These are phyloP conservation scores for Aplysina aerophoba DNA, from an alignment of 37 sponge, comb jelly and placozoan genomes.

Conservation along the genomic window DNA sequence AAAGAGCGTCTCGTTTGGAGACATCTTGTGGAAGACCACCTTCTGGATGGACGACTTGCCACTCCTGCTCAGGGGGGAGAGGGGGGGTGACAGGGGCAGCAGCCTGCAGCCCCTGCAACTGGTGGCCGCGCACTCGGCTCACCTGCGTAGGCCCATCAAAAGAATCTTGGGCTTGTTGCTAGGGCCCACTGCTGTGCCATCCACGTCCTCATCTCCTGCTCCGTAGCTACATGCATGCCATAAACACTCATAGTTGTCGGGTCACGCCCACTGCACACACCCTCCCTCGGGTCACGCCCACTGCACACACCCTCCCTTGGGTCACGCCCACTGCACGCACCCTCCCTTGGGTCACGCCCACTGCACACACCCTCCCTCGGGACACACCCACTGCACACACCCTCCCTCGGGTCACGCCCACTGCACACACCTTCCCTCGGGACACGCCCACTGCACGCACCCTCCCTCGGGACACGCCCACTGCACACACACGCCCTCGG, in stretches of 20 bases:
- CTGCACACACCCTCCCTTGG: background rate
- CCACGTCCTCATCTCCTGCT: conserved; percentile 62
- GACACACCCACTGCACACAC: background rate
- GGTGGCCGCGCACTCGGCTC: background rate
- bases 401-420: background rate
- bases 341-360: background rate
- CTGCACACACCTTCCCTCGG: background rate
- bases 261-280: background rate
- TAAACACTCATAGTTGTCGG: background rate
- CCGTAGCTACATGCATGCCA: conserved; percentile 59
- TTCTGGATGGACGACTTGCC: conserved; percentile 97
- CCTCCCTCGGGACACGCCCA: background rate
- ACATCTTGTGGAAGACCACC: conserved; percentile 98
- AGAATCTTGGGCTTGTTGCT: conserved; percentile 84
- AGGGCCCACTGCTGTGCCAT: conserved; percentile 35
- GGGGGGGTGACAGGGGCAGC: too few species aligned
- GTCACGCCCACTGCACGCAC: background rate
- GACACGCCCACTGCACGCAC: background rate
- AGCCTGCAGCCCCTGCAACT: background rate
- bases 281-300: background rate
- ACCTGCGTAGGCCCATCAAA: conserved; percentile 91
- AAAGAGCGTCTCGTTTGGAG: conserved; percentile 96
- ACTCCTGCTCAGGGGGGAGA: conserved; percentile 49
- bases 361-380: background rate
- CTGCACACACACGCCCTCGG: background rate